A percentile compares a stretch with the other conserved stretches of the same genome.
Conservation (phyloP, 2,888 invertebrate species). For the Clepsis dumicolana region DNA sequence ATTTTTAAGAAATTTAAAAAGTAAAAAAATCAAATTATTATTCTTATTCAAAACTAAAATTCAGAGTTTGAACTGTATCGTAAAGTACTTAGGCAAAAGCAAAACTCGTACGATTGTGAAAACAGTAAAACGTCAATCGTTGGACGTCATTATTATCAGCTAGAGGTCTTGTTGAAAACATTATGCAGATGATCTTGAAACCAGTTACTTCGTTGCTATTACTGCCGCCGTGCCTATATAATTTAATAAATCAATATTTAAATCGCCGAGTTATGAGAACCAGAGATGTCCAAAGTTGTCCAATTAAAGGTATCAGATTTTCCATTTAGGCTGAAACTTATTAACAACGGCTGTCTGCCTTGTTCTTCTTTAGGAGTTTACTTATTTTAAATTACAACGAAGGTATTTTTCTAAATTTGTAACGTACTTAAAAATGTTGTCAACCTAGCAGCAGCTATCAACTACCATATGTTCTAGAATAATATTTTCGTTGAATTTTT, state of each 20-base stretch:
- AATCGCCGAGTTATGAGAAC: background rate
- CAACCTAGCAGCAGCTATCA: background rate
- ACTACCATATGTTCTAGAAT: background rate
- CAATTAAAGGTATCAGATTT: background rate
- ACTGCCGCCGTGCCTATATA: background rate
- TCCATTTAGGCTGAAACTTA: background rate
- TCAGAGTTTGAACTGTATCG: background rate
- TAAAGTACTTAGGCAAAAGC: background rate
- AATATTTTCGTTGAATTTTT: background rate
- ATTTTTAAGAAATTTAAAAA: background rate
- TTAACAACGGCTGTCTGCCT: background rate
- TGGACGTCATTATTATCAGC: constrained; percentile 2
- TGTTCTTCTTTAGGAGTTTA: background rate
- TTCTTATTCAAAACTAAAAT: background rate
- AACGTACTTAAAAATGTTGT: background rate
- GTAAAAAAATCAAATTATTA: background rate
- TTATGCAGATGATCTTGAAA: constrained; percentile 10
- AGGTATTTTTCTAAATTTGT: background rate
- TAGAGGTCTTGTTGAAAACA: constrained; percentile 7
- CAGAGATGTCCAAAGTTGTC: background rate
- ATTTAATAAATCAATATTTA: background rate
- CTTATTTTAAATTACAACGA: background rate
- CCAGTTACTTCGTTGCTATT: background rate
- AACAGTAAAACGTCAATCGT: background rate
- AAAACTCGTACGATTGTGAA: background rate